phyloP scores from a whole-genome alignment of 2,888 invertebrate genomes.

The Thysanoteuthis rhombus region DNA sequence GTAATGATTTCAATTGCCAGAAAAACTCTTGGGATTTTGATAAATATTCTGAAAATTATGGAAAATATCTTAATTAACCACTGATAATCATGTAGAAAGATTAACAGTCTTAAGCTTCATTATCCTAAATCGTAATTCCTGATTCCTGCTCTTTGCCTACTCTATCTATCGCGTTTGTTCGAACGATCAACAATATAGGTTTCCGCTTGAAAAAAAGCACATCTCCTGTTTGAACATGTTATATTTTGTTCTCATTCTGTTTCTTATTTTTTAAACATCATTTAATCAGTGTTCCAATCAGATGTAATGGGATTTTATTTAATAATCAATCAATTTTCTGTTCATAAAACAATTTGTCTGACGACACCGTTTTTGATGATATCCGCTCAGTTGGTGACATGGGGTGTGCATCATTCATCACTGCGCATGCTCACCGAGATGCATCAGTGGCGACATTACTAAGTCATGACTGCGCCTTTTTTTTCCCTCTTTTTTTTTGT shows the following conservation, averaged over 20 bases:
- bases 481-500: neutral
- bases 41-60: too few relatives aligned
- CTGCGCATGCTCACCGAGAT: neutral
- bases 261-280: neutral
- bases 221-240: neutral
- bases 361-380: neutral
- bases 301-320: neutral
- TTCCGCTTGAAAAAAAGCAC: neutral
- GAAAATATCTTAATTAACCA: too few relatives aligned
- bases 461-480: neutral
- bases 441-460: neutral
- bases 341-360: neutral
- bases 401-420: neutral
- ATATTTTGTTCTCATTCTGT: too few relatives aligned
- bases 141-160: neutral
- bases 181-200: neutral
- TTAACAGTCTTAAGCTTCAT: too few relatives aligned
- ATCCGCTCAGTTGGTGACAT: neutral
- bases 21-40: too few relatives aligned
- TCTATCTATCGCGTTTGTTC: neutral
- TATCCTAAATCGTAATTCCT: too few relatives aligned
- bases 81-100: too few relatives aligned
- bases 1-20: too few relatives aligned
- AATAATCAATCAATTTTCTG: neutral
- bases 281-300: neutral